phyloP scores from a whole-genome alignment of 2,888 invertebrate genomes.

The Limnephilus lunatus region DNA sequence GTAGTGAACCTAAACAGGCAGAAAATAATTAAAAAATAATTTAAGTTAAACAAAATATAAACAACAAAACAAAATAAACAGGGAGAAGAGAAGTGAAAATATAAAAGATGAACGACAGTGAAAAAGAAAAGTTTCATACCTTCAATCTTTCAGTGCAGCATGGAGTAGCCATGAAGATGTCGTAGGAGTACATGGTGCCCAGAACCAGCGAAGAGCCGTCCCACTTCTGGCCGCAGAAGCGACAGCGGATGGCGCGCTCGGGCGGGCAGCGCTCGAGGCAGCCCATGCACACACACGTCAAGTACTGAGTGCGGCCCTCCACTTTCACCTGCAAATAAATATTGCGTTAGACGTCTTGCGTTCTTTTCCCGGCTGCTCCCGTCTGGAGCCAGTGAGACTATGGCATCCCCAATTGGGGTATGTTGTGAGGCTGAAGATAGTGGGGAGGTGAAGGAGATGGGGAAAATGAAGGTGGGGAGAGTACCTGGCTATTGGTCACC shows the following conservation, averaged over 20 bases:
- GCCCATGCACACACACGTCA: conserved; percentile 96
- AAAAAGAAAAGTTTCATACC: conserved; percentile 75
- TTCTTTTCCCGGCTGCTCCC: neutral
- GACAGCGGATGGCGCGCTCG: conserved; percentile 87
- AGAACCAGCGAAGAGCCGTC: conserved; percentile 95
- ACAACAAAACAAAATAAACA: no score
- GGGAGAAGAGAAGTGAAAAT: neutral
- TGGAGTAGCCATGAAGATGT: conserved; percentile 97
- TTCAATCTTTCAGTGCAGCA: conserved; percentile 95
- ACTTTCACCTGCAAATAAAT: conserved; percentile 85
- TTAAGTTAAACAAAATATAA: no score
- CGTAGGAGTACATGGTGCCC: conserved; percentile 98
- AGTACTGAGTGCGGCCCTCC: conserved; percentile 92
- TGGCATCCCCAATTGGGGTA: no score
- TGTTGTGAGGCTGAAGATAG: no score
- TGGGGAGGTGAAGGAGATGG: no score
- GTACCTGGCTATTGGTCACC: no score
- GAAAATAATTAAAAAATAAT: no score
- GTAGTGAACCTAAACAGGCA: no score
- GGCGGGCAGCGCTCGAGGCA: conserved; percentile 91
- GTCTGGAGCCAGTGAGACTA: no score
- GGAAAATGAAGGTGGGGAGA: no score
- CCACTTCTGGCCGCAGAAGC: conserved; percentile 92
- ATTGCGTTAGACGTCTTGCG: neutral
- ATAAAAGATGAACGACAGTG: no score